A percentile compares a stretch with the other conserved stretches of the same genome.
These are phyloP conservation scores for Chymomyza caudatula DNA, from an alignment of 2,888 invertebrate species.

Conservation along the genomic window DNA sequence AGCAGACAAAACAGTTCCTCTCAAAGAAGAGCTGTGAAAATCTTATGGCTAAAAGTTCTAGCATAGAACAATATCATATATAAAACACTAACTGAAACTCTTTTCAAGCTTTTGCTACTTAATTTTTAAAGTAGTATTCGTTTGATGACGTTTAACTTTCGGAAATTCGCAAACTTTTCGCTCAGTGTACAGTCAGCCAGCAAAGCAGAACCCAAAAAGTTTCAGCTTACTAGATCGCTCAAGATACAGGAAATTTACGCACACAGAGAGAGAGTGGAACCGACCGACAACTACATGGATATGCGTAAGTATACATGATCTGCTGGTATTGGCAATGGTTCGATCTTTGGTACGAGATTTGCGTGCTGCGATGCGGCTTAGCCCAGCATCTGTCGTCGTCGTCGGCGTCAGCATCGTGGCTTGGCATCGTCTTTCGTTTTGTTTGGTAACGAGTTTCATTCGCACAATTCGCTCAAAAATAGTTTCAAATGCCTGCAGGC, in stretches of 20 bases:
- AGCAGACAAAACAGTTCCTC: too few species aligned
- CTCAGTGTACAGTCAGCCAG: neutral
- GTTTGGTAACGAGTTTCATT: conserved; percentile 63
- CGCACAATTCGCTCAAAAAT: conserved; percentile 47
- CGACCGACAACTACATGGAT: neutral
- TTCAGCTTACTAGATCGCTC: conserved; percentile 39
- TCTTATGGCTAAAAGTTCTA: too few species aligned
- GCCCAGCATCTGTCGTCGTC: conserved; percentile 2
- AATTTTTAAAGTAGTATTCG: too few species aligned
- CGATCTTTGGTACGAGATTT: conserved; percentile 41
- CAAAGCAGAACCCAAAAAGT: conserved; percentile 22
- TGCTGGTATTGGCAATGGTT: conserved; percentile 34
- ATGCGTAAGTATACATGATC: neutral
- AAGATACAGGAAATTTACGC: neutral
- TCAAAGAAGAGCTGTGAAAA: too few species aligned
- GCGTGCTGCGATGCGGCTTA: conserved; percentile 25
- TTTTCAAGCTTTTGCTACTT: too few species aligned
- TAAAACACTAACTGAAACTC: too few species aligned
- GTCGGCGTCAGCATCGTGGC: neutral
- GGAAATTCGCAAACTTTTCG: neutral
- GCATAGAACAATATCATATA: too few species aligned
- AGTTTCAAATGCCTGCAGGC: conserved; percentile 41
- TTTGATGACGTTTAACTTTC: too few species aligned
- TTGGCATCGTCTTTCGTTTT: conserved; percentile 19
- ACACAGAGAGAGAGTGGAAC: neutral